phyloP scores from a whole-genome alignment of 2,888 invertebrate species.

The Hirtodrosophila trivittata region DNA sequence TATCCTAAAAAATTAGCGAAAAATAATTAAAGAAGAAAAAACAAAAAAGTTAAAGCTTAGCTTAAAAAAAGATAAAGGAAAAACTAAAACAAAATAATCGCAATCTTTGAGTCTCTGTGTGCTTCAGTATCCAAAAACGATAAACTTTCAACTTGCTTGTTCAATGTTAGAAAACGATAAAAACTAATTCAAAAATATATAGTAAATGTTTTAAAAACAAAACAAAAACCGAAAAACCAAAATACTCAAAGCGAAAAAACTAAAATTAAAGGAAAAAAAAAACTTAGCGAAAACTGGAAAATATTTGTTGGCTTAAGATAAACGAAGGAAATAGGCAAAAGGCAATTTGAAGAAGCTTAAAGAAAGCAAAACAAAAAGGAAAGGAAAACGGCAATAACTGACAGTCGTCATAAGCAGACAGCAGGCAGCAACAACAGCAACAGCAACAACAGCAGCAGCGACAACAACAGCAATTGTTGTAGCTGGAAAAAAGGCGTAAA shows the following conservation, averaged over 20 bases:
- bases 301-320: not conserved
- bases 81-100: constrained; percentile 23
- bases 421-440: constrained; percentile 4
- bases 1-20: constrained; percentile 30
- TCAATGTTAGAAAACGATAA: constrained; percentile 50
- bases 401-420: constrained; percentile 23
- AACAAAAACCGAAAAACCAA: too few relatives aligned
- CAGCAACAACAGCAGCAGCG: not conserved
- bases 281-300: constrained; percentile 9
- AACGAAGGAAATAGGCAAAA: constrained; percentile 14
- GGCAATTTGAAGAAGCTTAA: constrained; percentile 15
- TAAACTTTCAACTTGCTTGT: constrained; percentile 38
- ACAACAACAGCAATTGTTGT: not conserved
- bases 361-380: not conserved
- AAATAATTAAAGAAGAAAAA: constrained; percentile 18
- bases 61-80: constrained; percentile 34
- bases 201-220: constrained; percentile 49
- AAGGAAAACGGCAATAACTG: not conserved
- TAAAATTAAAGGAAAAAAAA: constrained; percentile 25
- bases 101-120: constrained; percentile 46
- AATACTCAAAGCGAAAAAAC: not conserved
- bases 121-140: constrained; percentile 43
- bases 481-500: constrained; percentile 20
- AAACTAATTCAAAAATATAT: constrained; percentile 3
- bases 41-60: constrained; percentile 52